Evolutionary conservation across 23 tunicate genomes (phyloP).

Genomic region (Pegea sp.): DNA sequence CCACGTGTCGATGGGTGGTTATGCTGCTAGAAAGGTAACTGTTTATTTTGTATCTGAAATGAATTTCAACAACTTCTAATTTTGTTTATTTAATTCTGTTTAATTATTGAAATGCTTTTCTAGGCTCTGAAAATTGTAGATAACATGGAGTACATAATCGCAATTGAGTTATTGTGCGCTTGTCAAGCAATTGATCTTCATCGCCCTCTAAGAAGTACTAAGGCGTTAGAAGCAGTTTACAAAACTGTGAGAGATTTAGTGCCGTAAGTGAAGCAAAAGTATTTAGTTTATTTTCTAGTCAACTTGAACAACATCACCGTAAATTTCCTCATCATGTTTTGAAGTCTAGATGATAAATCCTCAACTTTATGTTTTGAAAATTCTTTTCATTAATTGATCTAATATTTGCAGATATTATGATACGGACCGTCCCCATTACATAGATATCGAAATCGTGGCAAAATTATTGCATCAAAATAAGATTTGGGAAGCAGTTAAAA

Average conservation of each 20-base stretch:
- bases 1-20: constrained; percentile 98
- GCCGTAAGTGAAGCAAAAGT: constrained; percentile 17
- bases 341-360: too few species aligned
- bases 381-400: background rate
- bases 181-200: constrained; percentile 90
- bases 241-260: constrained; percentile 24
- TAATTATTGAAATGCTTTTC: background rate
- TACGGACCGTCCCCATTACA: constrained; percentile 42
- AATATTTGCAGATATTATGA: constrained; percentile 43
- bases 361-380: background rate
- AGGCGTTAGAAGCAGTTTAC: constrained; percentile 67
- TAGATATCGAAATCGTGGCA: constrained; percentile 53
- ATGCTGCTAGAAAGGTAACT: constrained; percentile 83
- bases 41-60: background rate
- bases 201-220: constrained; percentile 70
- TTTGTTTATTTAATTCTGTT: background rate
- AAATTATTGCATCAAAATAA: constrained; percentile 23
- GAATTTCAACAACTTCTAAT: background rate
- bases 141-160: constrained; percentile 72
- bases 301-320: too few species aligned
- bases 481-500: constrained; percentile 43
- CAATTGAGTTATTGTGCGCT: constrained; percentile 87
- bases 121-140: constrained; percentile 67
- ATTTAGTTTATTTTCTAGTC: too few species aligned
- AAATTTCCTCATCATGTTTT: too few species aligned